These are phyloP conservation scores for Drosophila pruinosa DNA, from an alignment of 1,140 invertebrate genomes.

Conservation along the genomic window DNA sequence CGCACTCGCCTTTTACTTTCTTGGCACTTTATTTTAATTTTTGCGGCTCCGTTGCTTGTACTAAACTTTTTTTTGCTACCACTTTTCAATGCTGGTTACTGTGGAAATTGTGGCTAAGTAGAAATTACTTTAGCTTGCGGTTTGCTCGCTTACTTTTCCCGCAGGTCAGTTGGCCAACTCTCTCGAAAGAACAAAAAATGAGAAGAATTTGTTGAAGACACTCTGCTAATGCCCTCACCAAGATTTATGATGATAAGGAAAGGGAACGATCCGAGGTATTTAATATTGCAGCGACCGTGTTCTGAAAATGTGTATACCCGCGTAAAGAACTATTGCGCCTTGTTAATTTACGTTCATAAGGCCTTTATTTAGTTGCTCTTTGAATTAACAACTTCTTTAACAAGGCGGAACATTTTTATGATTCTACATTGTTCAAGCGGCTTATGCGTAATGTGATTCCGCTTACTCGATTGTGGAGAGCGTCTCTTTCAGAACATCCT, in stretches of 20 bases:
- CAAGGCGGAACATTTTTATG: not conserved
- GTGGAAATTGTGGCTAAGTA: conserved; percentile 65
- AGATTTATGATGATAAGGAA: not conserved
- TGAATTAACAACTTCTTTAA: not conserved
- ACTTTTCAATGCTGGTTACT: conserved; percentile 38
- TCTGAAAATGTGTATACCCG: not conserved
- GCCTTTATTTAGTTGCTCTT: not conserved
- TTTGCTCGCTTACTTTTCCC: conserved; percentile 34
- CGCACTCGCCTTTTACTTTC: conserved; percentile 72
- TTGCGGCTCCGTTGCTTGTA: conserved; percentile 37
- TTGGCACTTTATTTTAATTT: conserved; percentile 80
- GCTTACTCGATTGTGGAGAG: not conserved
- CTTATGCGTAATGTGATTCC: not conserved
- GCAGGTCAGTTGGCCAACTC: conserved; percentile 39
- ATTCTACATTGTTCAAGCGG: not conserved
- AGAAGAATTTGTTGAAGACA: not conserved
- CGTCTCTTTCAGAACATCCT: not conserved
- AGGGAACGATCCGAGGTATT: not conserved
- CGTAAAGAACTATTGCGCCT: not conserved
- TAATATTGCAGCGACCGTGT: not conserved
- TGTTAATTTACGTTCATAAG: not conserved
- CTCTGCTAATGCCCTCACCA: not conserved
- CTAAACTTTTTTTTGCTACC: conserved; percentile 50
- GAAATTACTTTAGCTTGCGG: conserved; percentile 70
- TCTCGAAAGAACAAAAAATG: not conserved